These are phyloP conservation scores for Eulemur albifrons DNA, from an alignment of 2,797 vertebrate genomes.

Conservation along the genomic window DNA sequence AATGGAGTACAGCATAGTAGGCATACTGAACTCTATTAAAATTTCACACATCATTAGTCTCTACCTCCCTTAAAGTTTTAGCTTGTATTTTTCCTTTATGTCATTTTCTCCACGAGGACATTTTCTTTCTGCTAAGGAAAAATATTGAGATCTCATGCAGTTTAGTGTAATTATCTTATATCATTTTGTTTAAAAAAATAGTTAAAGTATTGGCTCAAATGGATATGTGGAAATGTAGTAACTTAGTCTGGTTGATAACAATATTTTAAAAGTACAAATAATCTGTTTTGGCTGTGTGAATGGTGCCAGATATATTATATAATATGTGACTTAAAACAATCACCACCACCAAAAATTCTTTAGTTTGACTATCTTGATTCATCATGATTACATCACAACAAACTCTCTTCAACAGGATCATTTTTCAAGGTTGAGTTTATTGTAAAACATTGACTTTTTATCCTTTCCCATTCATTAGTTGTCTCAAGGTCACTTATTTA, in stretches of 20 bases:
- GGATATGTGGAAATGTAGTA: neutral
- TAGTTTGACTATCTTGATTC: neutral
- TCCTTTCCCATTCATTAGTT: neutral
- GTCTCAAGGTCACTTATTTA: neutral
- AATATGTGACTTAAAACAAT: neutral
- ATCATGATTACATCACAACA: neutral
- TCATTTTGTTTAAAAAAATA: slow-evolving; percentile 43
- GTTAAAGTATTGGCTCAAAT: neutral
- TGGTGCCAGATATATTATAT: neutral
- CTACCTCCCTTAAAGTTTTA: slow-evolving; percentile 56
- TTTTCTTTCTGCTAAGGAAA: slow-evolving; percentile 28
- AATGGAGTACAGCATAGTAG: slow-evolving; percentile 52
- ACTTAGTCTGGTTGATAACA: neutral
- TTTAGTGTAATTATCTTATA: slow-evolving; percentile 4
- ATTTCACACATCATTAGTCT: slow-evolving; percentile 68
- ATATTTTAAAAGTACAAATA: neutral
- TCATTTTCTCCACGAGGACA: slow-evolving; percentile 29
- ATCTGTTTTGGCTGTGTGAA: neutral
- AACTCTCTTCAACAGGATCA: neutral
- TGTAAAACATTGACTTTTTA: neutral
- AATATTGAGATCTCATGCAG: neutral
- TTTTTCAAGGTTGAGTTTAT: neutral
- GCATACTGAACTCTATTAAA: slow-evolving; percentile 34
- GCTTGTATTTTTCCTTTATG: slow-evolving; percentile 39
- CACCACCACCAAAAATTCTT: neutral